Percentiles rank a stretch among this genome's conserved stretches.
phyloP scores from a whole-genome alignment of 2,113 vertebrate genomes.

The Eublepharis macularius region DNA sequence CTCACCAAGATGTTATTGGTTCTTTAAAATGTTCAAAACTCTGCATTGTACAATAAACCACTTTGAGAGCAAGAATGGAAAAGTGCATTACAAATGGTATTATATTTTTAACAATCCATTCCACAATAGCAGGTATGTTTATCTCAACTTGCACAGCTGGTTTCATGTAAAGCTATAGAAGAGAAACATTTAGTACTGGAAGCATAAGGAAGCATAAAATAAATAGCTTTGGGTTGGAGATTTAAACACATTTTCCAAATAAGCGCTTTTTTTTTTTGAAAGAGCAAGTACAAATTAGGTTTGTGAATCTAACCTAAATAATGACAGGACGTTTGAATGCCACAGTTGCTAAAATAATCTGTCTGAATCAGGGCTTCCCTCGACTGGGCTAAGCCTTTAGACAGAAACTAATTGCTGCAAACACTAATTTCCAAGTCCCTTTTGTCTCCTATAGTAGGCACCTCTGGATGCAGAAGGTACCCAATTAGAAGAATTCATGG shows the following conservation, averaged over 20 bases:
- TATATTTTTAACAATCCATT: conserved; percentile 51
- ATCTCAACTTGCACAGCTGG: conserved; percentile 60
- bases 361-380: conserved; percentile 76
- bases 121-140: conserved; percentile 62
- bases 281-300: conserved; percentile 67
- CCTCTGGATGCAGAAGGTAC: conserved; percentile 83
- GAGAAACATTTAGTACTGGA: conserved; percentile 50
- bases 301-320: conserved; percentile 73
- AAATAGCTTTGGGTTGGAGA: conserved; percentile 61
- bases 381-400: conserved; percentile 79
- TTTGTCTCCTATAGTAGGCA: conserved; percentile 81
- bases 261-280: conserved; percentile 52
- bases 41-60: conserved; percentile 34
- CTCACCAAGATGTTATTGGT: conserved; percentile 53
- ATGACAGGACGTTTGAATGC: conserved; percentile 75
- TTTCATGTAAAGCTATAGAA: conserved; percentile 59
- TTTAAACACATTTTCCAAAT: conserved; percentile 68
- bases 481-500: conserved; percentile 86
- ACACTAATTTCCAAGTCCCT: conserved; percentile 81
- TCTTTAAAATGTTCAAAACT: conserved; percentile 21
- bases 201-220: conserved; percentile 59
- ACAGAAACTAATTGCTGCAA: conserved; percentile 83
- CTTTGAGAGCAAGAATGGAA: conserved; percentile 61
- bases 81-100: conserved; percentile 25
- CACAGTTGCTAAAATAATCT: conserved; percentile 77